Evolutionary conservation across 1,140 invertebrate genomes (phyloP).

Genomic region (Pseudoatta argentina): DNA sequence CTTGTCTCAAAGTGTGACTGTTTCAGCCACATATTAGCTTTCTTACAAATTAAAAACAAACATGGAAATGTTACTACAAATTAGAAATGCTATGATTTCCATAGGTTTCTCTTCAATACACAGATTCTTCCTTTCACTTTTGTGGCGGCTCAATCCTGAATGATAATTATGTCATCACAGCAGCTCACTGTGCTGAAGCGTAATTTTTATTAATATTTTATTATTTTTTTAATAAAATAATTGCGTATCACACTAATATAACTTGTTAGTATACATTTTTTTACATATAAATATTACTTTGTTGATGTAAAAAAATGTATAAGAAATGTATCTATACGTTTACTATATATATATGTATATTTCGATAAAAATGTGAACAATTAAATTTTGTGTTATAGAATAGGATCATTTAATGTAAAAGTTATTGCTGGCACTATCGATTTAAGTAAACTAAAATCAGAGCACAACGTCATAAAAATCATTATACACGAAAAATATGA

Average conservation of each 20-base stretch:
- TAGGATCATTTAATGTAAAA: background rate
- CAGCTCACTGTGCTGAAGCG: slow-evolving; percentile 84
- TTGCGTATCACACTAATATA: background rate
- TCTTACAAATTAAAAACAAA: no score
- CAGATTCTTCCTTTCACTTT: slow-evolving; percentile 58
- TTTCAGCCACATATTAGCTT: no score
- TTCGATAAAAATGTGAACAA: background rate
- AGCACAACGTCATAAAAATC: slow-evolving; percentile 48
- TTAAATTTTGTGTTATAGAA: slow-evolving; percentile 38
- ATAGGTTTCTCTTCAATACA: slow-evolving; percentile 64
- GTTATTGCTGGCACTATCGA: slow-evolving; percentile 59
- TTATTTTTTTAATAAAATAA: background rate
- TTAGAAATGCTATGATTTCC: slow-evolving; percentile 2
- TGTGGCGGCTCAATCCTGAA: slow-evolving; percentile 87
- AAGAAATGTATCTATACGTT: no score
- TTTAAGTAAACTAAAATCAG: background rate
- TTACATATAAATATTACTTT: background rate
- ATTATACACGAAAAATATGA: slow-evolving; percentile 62
- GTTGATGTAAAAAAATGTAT: background rate
- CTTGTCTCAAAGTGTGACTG: no score
- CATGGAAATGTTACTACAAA: background rate
- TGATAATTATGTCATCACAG: slow-evolving; percentile 84
- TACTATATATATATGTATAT: background rate
- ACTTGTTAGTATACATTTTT: background rate
- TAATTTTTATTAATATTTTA: slow-evolving; percentile 21